Evolutionary conservation across 2,797 vertebrate genomes (phyloP), one percentile per base, ranked within the genome.

Genomic region (Morus bassanus): DNA sequence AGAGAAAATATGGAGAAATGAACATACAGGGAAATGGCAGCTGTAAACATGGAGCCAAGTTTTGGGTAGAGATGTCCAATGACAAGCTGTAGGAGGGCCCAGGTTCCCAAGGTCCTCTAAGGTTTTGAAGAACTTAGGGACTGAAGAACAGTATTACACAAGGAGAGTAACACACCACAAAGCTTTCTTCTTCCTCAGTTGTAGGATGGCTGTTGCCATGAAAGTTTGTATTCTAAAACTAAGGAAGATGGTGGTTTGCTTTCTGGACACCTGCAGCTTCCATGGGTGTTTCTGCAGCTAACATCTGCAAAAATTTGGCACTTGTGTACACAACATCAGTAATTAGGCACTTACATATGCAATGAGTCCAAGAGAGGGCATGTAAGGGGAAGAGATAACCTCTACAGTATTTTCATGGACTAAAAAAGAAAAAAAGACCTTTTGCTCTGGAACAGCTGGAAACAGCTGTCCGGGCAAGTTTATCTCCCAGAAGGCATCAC

Each of bases 21-120:
- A 70, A 10, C 28, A n/a, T 4, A 9, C 23, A 41, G 10, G 21
- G 17, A 45, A 81, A 54, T 0, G 0, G 8, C 43, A 60, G 31
- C 18, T 51, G 56, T 45, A 45, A 45, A 45, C 43, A 45, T 45
- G 43, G 43, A 45, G 43, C 41, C 33, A 54, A 2, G 0, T 13
- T 56, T 37, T 23, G 35, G 57, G 9, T 5, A 59, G 59, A 85
- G 67, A 54, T 57, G 18, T 13, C 67, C 80, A 33, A 11, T 12
- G 33, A 37, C 11, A 46, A 77, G 12, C 11, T 27, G 9, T 17
- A 63, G 69, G 67, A 85, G 27, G 45, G 18, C 11, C 48, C 54
- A 48, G 15, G 21, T 31, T 70, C 64, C 63, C 25, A 18, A 82
- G 17, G 19, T 6, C 19, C 8, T 56, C 35, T 0, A 9, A 78